These are phyloP conservation scores for Scyliorhinus canicula DNA, from an alignment of 2,797 vertebrate genomes.

Conservation along the genomic window DNA sequence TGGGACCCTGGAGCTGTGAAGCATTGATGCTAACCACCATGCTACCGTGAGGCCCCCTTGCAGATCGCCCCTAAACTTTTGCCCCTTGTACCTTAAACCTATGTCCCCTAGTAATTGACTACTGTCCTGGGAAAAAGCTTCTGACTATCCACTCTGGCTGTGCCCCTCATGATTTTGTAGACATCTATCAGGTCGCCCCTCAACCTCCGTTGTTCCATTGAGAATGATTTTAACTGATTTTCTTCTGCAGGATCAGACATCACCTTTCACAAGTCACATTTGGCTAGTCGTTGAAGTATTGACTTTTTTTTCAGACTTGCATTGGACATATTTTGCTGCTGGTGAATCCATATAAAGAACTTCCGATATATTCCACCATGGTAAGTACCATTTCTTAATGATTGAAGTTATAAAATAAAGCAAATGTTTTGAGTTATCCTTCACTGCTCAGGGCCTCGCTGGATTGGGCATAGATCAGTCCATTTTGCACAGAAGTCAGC, in stretches of 20 bases:
- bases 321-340: constrained; percentile 87
- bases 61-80: no score
- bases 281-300: background rate
- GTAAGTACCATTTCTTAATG: constrained; percentile 59
- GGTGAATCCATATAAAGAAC: constrained; percentile 89
- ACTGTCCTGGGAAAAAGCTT: no score
- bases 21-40: no score
- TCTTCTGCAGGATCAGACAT: background rate
- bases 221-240: background rate
- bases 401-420: background rate
- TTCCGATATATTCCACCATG: constrained; percentile 85
- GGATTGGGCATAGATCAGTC: background rate
- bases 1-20: no score
- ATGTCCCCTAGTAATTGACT: no score
- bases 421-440: background rate
- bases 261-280: no score
- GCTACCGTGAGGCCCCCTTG: no score
- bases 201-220: no score
- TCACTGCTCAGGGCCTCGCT: background rate
- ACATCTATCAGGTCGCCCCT: no score
- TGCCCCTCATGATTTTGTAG: no score
- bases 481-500: background rate
- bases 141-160: no score
- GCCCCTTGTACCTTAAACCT: no score
- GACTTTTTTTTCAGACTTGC: constrained; percentile 70